These are phyloP conservation scores for Lophotis ruficrista DNA, from an alignment of 2,113 vertebrate genomes.

Conservation along the genomic window DNA sequence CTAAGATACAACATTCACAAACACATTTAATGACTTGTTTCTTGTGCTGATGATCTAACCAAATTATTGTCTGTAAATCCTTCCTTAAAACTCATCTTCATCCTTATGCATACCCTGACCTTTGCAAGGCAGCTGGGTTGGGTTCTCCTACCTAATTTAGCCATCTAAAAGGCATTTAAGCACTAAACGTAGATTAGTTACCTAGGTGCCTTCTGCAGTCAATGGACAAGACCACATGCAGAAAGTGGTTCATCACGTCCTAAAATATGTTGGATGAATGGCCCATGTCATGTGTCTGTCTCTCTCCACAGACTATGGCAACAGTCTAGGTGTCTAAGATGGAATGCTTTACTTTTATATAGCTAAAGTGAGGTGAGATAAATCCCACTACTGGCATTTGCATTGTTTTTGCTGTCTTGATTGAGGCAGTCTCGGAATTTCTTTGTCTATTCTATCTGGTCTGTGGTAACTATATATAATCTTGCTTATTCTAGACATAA, in stretches of 20 bases:
- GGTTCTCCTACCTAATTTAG: background rate
- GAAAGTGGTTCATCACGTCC: background rate
- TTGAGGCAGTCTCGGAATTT: background rate
- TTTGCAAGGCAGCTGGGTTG: background rate
- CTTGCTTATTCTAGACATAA: background rate
- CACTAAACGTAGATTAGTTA: background rate
- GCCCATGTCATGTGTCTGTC: background rate
- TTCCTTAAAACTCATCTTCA: background rate
- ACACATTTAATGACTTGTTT: background rate
- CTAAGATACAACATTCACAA: background rate
- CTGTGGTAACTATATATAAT: background rate
- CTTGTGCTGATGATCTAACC: background rate
- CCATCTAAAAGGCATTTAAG: background rate
- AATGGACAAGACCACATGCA: background rate
- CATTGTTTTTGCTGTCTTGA: background rate
- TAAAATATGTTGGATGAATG: background rate
- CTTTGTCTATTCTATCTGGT: background rate
- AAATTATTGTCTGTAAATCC: background rate
- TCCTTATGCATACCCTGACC: background rate
- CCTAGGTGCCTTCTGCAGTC: background rate
- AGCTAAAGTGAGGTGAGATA: background rate
- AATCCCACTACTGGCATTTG: accelerated
- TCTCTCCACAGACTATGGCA: background rate
- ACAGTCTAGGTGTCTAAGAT: background rate
- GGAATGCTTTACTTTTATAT: background rate